A percentile compares a stretch with the other conserved stretches of the same genome.
phyloP scores from a whole-genome alignment of 1,140 invertebrate species.

The Lineus longissimus region DNA sequence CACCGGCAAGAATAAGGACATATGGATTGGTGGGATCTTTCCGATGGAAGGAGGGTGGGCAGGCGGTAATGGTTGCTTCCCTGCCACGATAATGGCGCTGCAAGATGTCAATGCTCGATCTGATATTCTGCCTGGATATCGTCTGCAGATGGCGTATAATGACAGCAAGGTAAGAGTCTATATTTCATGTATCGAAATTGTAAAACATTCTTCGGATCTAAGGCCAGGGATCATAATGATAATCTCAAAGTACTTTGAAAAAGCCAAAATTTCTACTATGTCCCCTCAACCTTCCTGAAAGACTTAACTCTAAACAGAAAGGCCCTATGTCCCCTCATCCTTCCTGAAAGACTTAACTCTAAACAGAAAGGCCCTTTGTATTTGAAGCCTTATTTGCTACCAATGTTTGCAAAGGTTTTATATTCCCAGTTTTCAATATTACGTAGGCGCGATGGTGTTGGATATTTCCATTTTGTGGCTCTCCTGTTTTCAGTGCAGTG shows the following conservation, averaged over 20 bases:
- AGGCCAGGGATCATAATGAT: not conserved
- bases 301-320: not conserved
- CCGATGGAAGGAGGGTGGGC: slow-evolving; percentile 92
- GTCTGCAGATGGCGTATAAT: slow-evolving; percentile 86
- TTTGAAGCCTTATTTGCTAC: too few relatives aligned
- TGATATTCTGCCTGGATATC: slow-evolving; percentile 88
- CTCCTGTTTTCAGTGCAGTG: slow-evolving; percentile 80
- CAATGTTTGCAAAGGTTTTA: too few relatives aligned
- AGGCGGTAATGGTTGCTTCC: slow-evolving; percentile 54
- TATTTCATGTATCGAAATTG: too few relatives aligned
- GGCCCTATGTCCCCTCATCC: too few relatives aligned
- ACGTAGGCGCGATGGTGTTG: too few relatives aligned
- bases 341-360: too few relatives aligned
- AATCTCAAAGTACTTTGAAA: not conserved
- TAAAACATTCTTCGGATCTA: not conserved
- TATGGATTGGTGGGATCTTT: slow-evolving; percentile 97
- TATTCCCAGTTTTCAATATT: too few relatives aligned
- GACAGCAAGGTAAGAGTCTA: slow-evolving; percentile 92
- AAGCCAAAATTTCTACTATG: not conserved
- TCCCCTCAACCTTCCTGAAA: too few relatives aligned
- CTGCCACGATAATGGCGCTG: slow-evolving; percentile 86
- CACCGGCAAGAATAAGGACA: slow-evolving; percentile 34
- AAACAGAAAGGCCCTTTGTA: too few relatives aligned
- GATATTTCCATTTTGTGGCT: too few relatives aligned
- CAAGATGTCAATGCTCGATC: slow-evolving; percentile 89